Evolutionary conservation across 2,888 invertebrate genomes (phyloP).

Genomic region (Cataglyphis livida): DNA sequence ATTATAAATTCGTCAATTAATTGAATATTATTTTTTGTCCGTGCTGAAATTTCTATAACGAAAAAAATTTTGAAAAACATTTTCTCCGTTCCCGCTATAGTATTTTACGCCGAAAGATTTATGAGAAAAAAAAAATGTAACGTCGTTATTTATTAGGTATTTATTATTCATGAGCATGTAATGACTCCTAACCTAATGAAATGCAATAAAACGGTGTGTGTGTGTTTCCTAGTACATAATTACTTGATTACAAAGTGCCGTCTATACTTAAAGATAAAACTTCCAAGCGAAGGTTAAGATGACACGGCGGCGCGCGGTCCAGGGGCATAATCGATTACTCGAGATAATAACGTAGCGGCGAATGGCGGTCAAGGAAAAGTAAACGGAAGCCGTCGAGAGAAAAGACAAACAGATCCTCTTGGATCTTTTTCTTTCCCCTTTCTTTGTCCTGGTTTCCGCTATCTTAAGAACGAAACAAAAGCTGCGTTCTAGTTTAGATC

Average conservation of each 20-base stretch:
- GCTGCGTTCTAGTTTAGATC: background rate
- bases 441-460: conserved; percentile 13
- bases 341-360: conserved; percentile 33
- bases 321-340: conserved; percentile 44
- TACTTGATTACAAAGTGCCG: conserved; percentile 26
- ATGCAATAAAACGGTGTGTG: background rate
- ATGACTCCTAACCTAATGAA: background rate
- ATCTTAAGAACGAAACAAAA: conserved; percentile 9
- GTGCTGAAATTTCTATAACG: background rate
- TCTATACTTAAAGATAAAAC: conserved; percentile 19
- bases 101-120: background rate
- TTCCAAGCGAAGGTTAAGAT: conserved; percentile 27
- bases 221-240: conserved; percentile 12
- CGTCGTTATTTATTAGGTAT: background rate
- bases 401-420: conserved; percentile 44
- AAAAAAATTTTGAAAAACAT: background rate
- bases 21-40: background rate
- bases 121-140: background rate
- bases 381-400: conserved; percentile 29
- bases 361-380: conserved; percentile 48
- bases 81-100: background rate
- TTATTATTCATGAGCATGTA: conserved; percentile 12
- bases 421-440: conserved; percentile 19
- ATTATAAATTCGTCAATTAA: background rate
- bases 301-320: conserved; percentile 15